Conservation (phyloP, 1,140 invertebrate species). For the Drosophila oshimai region DNA sequence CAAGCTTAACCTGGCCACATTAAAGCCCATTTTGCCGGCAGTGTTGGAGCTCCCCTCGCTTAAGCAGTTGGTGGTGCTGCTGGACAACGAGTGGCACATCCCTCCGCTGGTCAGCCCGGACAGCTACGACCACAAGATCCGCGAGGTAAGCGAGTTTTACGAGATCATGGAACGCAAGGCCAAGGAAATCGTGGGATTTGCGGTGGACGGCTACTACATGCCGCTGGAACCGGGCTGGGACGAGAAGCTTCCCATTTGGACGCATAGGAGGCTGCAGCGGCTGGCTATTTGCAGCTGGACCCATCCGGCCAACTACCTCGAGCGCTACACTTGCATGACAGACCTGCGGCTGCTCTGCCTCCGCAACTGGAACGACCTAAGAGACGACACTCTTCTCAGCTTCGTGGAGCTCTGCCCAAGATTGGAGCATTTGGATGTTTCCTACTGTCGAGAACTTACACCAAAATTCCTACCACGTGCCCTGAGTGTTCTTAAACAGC, state of each 20-base stretch:
- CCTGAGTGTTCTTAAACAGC: constrained; percentile 48
- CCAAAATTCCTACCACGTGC: constrained; percentile 47
- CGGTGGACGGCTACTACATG: constrained; percentile 72
- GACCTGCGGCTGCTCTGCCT: constrained; percentile 59
- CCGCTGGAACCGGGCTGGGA: constrained; percentile 65
- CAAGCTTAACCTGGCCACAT: constrained; percentile 64
- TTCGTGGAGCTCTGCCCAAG: constrained; percentile 60
- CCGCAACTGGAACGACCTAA: constrained; percentile 56
- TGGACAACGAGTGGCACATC: constrained; percentile 65
- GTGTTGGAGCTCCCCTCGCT: constrained; percentile 60
- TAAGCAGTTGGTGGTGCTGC: constrained; percentile 51
- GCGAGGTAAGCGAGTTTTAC: constrained; percentile 69
- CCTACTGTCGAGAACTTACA: constrained; percentile 60
- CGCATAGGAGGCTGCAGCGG: constrained; percentile 39
- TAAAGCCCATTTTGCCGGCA: constrained; percentile 52
- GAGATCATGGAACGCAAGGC: constrained; percentile 63
- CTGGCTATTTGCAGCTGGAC: constrained; percentile 70
- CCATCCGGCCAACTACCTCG: constrained; percentile 43
- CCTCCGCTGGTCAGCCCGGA: constrained; percentile 47
- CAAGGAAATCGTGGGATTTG: constrained; percentile 48
- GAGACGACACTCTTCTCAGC: constrained; percentile 52
- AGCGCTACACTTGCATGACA: constrained; percentile 60
- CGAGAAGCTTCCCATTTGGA: constrained; percentile 44
- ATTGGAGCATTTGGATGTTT: constrained; percentile 63
- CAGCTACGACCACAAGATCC: constrained; percentile 64